A percentile compares a stretch with the other conserved stretches of the same genome.
These are phyloP conservation scores for Trichonephila inaurata DNA, from an alignment of 1,140 invertebrate species.

Conservation along the genomic window DNA sequence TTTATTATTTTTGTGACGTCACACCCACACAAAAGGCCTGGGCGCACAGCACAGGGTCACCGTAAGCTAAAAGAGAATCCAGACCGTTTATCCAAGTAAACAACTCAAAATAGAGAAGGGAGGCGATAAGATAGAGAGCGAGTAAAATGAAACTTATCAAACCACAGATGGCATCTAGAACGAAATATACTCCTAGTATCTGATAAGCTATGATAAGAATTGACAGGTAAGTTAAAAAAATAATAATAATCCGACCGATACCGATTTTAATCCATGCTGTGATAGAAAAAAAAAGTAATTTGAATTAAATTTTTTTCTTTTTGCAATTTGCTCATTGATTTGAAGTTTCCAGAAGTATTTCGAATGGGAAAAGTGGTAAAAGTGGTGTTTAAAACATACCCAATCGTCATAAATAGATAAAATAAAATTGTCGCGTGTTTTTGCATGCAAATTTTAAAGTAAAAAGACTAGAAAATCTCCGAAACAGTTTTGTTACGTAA, in stretches of 20 bases:
- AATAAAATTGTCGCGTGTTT: no score
- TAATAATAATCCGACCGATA: neutral
- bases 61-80: neutral
- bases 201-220: neutral
- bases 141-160: constrained; percentile 11
- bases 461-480: no score
- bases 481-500: no score
- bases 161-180: constrained; percentile 7
- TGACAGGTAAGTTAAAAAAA: constrained; percentile 10
- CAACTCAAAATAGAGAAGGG: constrained; percentile 3
- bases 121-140: neutral
- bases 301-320: neutral
- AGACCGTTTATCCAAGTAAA: constrained; percentile 10
- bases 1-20: neutral
- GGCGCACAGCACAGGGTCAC: neutral
- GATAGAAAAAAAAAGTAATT: neutral
- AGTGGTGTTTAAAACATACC: no score
- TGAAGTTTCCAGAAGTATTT: no score
- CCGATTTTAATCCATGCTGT: neutral
- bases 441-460: no score
- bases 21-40: neutral
- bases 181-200: neutral
- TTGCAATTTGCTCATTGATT: no score
- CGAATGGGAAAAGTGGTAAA: no score
- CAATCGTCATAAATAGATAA: no score